These are phyloP conservation scores for Atta cephalotes DNA, from an alignment of 1,140 invertebrate genomes.

Conservation along the genomic window DNA sequence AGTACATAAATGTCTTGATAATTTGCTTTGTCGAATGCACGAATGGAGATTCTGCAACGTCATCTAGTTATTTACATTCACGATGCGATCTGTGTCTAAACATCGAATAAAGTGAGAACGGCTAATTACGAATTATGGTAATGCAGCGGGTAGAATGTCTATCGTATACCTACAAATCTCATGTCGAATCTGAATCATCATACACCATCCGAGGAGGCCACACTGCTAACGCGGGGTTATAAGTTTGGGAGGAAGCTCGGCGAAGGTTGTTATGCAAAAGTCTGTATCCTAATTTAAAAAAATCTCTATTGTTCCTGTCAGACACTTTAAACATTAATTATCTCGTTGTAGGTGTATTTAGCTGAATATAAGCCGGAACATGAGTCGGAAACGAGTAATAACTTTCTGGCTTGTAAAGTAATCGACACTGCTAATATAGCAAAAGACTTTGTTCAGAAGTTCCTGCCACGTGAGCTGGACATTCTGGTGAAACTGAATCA, in stretches of 20 bases:
- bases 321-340: neutral
- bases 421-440: conserved; percentile 90
- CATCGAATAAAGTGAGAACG: conserved; percentile 8
- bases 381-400: conserved; percentile 71
- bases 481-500: conserved; percentile 90
- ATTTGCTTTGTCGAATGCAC: neutral
- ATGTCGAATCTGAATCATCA: conserved; percentile 75
- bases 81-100: neutral
- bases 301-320: neutral
- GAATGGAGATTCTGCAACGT: conserved; percentile 7
- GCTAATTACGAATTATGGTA: conserved; percentile 40
- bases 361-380: conserved; percentile 86
- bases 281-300: conserved; percentile 69
- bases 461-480: conserved; percentile 91
- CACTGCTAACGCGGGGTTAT: conserved; percentile 87
- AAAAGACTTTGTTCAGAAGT: conserved; percentile 91
- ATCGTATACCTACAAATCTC: conserved; percentile 38
- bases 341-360: conserved; percentile 86
- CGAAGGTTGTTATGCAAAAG: conserved; percentile 90
- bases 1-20: neutral
- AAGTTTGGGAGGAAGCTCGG: conserved; percentile 88
- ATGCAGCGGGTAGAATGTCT: conserved; percentile 54
- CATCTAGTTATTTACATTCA: neutral
- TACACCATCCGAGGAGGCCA: conserved; percentile 87
- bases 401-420: conserved; percentile 90